A percentile compares a stretch with the other conserved stretches of the same genome.
Evolutionary conservation across 2,797 vertebrate species (phyloP).

Genomic region (Pyrocephalus nanus): DNA sequence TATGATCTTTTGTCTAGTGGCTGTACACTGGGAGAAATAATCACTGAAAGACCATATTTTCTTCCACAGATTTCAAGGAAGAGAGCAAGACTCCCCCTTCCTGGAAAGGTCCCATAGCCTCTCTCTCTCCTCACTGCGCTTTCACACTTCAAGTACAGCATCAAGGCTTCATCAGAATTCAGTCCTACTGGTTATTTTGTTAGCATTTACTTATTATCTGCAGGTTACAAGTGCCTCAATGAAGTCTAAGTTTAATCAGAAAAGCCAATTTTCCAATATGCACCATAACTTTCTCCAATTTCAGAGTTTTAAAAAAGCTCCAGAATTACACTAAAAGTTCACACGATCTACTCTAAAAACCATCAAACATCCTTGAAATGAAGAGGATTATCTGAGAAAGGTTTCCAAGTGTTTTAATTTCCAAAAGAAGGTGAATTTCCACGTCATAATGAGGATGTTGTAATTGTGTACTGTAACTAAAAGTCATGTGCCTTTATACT

Average conservation of each 20-base stretch:
- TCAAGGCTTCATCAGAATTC: not conserved
- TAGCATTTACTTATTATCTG: not conserved
- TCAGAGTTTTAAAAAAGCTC: not conserved
- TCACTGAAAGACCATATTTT: accelerated
- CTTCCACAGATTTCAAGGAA: not conserved
- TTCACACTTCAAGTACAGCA: not conserved
- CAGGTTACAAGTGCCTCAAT: not conserved
- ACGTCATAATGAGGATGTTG: not conserved
- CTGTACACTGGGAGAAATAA: not conserved
- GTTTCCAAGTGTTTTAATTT: not conserved
- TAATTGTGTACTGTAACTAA: not conserved
- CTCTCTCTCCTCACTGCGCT: not conserved
- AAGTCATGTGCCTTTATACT: not conserved
- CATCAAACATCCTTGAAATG: not conserved
- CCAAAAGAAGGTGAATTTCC: not conserved
- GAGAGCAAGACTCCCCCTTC: not conserved
- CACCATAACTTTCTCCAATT: not conserved
- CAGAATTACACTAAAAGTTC: not conserved
- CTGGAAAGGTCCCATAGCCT: not conserved
- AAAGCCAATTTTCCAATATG: not conserved
- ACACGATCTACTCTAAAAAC: not conserved
- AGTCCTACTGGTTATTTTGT: not conserved
- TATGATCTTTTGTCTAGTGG: not conserved
- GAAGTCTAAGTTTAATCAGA: not conserved
- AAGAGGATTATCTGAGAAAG: not conserved